phyloP scores from a whole-genome alignment of 1,140 invertebrate species.

The Oppia nitens region DNA sequence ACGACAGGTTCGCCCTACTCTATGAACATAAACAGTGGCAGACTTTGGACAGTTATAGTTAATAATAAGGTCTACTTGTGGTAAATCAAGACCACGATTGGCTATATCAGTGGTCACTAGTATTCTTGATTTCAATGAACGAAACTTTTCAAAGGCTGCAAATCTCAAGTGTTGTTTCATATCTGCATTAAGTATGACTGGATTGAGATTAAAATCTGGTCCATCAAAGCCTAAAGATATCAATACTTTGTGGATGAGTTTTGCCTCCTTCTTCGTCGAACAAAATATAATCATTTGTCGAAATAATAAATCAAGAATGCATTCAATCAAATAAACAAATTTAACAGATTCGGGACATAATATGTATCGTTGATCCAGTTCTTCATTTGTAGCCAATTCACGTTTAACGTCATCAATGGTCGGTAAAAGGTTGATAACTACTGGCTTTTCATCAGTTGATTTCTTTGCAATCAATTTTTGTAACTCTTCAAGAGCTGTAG shows the following conservation, averaged over 20 bases:
- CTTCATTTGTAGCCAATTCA: slow-evolving; percentile 59
- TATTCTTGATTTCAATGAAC: slow-evolving; percentile 64
- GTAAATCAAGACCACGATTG: slow-evolving; percentile 55
- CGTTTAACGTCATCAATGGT: slow-evolving; percentile 41
- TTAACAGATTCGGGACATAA: slow-evolving; percentile 72
- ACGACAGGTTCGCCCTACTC: slow-evolving; percentile 87
- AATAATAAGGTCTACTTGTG: slow-evolving; percentile 47
- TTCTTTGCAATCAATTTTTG: slow-evolving; percentile 40
- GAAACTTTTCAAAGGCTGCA: slow-evolving; percentile 59
- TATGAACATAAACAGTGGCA: slow-evolving; percentile 86
- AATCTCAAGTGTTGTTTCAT: slow-evolving; percentile 62
- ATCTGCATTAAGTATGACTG: slow-evolving; percentile 50
- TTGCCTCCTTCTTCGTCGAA: slow-evolving; percentile 15
- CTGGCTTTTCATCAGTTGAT: slow-evolving; percentile 10
- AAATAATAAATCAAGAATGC: slow-evolving; percentile 15
- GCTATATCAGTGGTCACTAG: slow-evolving; percentile 93
- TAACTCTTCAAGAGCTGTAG: slow-evolving; percentile 56
- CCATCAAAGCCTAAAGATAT: slow-evolving; percentile 16
- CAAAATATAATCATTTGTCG: slow-evolving; percentile 19
- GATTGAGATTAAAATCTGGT: slow-evolving; percentile 14
- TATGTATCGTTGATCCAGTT: slow-evolving; percentile 74
- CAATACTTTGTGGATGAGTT: slow-evolving; percentile 16
- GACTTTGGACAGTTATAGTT: slow-evolving; percentile 80
- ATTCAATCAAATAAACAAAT: slow-evolving; percentile 59
- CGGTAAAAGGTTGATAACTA: slow-evolving; percentile 25